Evolutionary conservation across 2,888 invertebrate species (phyloP).

Genomic region (Zygaena filipendulae): DNA sequence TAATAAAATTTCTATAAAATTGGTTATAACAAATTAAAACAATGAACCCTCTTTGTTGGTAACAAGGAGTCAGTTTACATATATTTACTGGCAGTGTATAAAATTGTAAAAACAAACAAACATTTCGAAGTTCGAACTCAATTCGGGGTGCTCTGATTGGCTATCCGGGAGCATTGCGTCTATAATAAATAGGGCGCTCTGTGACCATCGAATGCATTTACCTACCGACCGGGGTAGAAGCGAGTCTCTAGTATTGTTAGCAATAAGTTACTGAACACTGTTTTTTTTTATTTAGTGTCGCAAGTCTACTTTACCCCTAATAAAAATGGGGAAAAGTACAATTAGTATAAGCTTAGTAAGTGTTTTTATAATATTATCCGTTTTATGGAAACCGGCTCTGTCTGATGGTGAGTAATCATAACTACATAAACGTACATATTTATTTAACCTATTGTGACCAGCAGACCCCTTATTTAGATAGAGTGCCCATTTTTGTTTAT

Average conservation of each 20-base stretch:
- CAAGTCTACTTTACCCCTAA: slow-evolving; percentile 36
- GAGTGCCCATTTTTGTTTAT: no score
- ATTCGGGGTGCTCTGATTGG: slow-evolving; percentile 15
- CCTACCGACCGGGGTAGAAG: slow-evolving; percentile 37
- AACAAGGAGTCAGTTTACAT: no score
- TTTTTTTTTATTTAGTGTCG: slow-evolving; percentile 27
- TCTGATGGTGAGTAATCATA: slow-evolving; percentile 51
- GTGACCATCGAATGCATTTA: slow-evolving; percentile 34
- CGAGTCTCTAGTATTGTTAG: slow-evolving; percentile 39
- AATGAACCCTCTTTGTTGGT: no score
- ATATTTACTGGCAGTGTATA: no score
- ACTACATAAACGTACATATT: no score
- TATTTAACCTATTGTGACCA: no score
- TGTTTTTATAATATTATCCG: slow-evolving; percentile 48
- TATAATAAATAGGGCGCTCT: slow-evolving; percentile 28
- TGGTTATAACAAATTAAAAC: no score
- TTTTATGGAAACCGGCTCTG: slow-evolving; percentile 52
- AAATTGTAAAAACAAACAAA: no score
- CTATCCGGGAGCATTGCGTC: no score
- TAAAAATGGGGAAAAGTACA: slow-evolving; percentile 50
- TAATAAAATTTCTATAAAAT: no score
- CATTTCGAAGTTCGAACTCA: slow-evolving; percentile 18
- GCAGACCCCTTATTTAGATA: no score
- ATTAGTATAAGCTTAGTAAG: slow-evolving; percentile 41
- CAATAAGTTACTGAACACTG: slow-evolving; percentile 43